Conservation (phyloP, 2,113 vertebrate species). For the Tragelaphus buxtoni region DNA sequence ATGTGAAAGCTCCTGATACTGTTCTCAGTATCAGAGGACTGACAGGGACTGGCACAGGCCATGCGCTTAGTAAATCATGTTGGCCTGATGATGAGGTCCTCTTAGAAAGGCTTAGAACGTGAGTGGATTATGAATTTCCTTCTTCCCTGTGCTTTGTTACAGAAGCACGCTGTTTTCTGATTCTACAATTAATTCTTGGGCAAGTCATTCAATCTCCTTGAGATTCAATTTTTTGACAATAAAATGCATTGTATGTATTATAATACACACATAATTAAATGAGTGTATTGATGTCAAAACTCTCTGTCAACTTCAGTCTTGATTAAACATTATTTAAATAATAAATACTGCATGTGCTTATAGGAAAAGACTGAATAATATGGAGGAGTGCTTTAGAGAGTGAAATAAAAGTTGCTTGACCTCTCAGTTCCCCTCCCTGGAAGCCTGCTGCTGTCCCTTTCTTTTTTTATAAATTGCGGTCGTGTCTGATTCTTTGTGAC, state of each 20-base stretch:
- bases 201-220: constrained; percentile 1
- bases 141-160: not conserved
- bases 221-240: not conserved
- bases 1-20: not conserved
- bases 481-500: not conserved
- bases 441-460: not conserved
- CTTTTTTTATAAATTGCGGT: not conserved
- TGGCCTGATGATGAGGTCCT: not conserved
- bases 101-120: not conserved
- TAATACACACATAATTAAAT: not conserved
- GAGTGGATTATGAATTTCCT: not conserved
- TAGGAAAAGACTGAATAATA: not conserved
- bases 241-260: not conserved
- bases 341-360: not conserved
- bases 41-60: not conserved
- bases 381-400: not conserved
- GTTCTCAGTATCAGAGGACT: not conserved
- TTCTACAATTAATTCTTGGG: not conserved
- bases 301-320: not conserved
- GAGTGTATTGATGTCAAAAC: not conserved
- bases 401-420: not conserved
- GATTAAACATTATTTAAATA: not conserved
- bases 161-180: not conserved
- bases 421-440: not conserved
- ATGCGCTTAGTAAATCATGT: not conserved